Evolutionary conservation across 2,797 vertebrate species (phyloP).

Genomic region (Scolopax rusticola): DNA sequence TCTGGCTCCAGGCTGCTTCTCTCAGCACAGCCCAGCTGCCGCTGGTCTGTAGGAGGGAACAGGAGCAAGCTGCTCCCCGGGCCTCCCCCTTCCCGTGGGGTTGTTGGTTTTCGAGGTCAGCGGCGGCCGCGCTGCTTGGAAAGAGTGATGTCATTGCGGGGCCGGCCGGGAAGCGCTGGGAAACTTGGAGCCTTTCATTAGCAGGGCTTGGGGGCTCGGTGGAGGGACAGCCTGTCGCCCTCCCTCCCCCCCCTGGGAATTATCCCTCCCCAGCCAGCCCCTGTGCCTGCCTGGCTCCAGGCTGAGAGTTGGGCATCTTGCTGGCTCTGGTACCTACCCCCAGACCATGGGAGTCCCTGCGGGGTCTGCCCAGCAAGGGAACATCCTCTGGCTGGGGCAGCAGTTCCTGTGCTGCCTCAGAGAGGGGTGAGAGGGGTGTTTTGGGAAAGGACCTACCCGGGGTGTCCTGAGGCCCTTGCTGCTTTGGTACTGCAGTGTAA

Average conservation of each 20-base stretch:
- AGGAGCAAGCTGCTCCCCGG: background rate
- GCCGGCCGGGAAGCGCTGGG: conserved; percentile 21
- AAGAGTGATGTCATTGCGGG: conserved; percentile 54
- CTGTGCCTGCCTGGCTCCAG: rapidly evolving
- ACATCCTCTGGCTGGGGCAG: background rate
- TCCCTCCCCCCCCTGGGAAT: background rate
- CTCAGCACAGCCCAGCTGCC: background rate
- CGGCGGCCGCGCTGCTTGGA: background rate
- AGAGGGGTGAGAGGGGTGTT: background rate
- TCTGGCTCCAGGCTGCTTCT: background rate
- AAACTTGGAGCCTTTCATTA: conserved; percentile 16
- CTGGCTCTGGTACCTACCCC: background rate
- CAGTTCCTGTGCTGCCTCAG: background rate
- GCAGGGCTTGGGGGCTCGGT: background rate
- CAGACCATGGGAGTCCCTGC: rapidly evolving
- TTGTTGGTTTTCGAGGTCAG: conserved; percentile 41
- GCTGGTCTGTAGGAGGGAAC: background rate
- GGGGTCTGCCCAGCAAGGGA: rapidly evolving
- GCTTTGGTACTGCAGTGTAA: background rate
- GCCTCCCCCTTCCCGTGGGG: background rate
- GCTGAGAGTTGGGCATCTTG: background rate
- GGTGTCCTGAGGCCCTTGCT: background rate
- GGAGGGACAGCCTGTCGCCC: background rate
- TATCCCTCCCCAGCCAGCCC: background rate
- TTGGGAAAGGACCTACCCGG: background rate